Evolutionary conservation across 2,888 invertebrate genomes (phyloP).

Genomic region (Nephrotoma guestfalica): DNA sequence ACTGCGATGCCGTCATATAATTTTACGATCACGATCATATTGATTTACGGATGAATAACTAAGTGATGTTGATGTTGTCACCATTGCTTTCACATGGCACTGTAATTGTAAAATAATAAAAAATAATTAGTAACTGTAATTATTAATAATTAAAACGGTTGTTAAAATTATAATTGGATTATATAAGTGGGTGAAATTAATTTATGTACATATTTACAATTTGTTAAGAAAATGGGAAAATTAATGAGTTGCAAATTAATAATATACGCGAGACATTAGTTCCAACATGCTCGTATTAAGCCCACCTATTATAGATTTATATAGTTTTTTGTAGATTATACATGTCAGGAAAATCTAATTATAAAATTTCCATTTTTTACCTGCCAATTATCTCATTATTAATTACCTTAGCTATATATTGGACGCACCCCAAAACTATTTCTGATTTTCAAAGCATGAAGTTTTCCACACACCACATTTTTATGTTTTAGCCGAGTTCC

Average conservation of each 20-base stretch:
- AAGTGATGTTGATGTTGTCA: slow-evolving; percentile 31
- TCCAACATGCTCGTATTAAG: not conserved
- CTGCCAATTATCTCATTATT: not conserved
- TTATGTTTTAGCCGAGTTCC: not conserved
- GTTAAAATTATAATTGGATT: not conserved
- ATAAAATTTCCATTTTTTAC: not conserved
- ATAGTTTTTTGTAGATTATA: not conserved
- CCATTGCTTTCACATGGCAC: slow-evolving; percentile 34
- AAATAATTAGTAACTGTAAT: not conserved
- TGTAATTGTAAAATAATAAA: slow-evolving; percentile 14
- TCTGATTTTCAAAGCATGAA: not conserved
- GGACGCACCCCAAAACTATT: not conserved
- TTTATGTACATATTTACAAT: not conserved
- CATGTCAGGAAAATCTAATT: not conserved
- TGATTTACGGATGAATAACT: slow-evolving; percentile 32
- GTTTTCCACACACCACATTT: not conserved
- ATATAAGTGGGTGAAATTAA: not conserved
- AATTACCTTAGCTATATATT: not conserved
- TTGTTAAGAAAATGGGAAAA: not conserved
- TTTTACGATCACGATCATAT: slow-evolving; percentile 26
- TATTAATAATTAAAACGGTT: not conserved
- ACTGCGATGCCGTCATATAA: slow-evolving; percentile 34
- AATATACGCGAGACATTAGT: not conserved
- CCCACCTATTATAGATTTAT: not conserved
- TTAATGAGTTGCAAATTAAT: not conserved